Conservation (phyloP, 2,888 invertebrate genomes). For the Seira sanloemensis region DNA sequence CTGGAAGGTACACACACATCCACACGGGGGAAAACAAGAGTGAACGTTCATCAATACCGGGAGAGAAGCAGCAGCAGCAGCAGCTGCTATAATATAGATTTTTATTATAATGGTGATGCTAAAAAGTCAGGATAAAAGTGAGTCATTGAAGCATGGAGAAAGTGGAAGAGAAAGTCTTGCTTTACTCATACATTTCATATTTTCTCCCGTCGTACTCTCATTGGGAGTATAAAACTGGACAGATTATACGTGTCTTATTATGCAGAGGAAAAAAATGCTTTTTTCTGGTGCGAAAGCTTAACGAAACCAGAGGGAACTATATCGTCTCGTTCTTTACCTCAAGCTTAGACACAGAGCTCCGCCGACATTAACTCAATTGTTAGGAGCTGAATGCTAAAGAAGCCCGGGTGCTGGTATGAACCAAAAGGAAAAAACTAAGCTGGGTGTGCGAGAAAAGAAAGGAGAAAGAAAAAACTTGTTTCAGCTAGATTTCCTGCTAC, state of each 20-base stretch:
- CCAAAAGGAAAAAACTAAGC: too few relatives aligned
- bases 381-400: slow-evolving; percentile 8
- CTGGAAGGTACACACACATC: slow-evolving; percentile 22
- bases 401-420: not conserved
- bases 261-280: not conserved
- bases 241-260: not conserved
- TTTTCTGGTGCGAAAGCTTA: not conserved
- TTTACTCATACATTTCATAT: slow-evolving; percentile 2
- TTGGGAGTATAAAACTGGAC: not conserved
- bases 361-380: slow-evolving; percentile 34
- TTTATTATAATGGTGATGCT: slow-evolving; percentile 8
- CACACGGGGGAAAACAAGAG: not conserved
- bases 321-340: not conserved
- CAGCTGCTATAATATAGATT: not conserved
- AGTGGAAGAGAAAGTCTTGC: not conserved
- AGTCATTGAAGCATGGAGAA: slow-evolving; percentile 4
- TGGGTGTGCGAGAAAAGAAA: not conserved
- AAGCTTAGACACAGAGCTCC: not conserved
- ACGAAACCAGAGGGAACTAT: too few relatives aligned
- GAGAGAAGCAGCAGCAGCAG: not conserved
- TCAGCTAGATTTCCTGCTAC: slow-evolving; percentile 6
- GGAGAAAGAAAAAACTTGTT: slow-evolving; percentile 4
- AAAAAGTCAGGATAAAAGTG: not conserved
- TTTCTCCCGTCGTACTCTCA: not conserved
- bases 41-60: not conserved